Evolutionary conservation across 2,888 invertebrate species (phyloP).

Genomic region (Acanthoscelides obtectus): DNA sequence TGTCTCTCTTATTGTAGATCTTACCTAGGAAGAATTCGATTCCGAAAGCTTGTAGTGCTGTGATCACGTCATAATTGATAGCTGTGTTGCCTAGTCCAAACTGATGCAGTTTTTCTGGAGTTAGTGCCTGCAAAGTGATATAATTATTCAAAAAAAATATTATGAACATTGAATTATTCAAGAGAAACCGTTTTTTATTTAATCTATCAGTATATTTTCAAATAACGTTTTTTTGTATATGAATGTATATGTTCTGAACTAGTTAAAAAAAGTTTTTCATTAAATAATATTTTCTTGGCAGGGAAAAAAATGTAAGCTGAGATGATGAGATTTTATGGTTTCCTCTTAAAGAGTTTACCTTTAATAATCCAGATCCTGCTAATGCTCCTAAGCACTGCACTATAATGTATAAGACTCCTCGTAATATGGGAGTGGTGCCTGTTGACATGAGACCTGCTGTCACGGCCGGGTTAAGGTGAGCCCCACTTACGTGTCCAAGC

Average conservation of each 20-base stretch:
- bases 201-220: too few species aligned
- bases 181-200: too few species aligned
- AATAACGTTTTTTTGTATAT: too few species aligned
- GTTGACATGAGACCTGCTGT: slow-evolving; percentile 74
- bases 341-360: slow-evolving; percentile 49
- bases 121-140: slow-evolving; percentile 54
- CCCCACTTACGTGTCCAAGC: slow-evolving; percentile 84
- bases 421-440: slow-evolving; percentile 70
- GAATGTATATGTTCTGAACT: too few species aligned
- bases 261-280: too few species aligned
- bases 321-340: too few species aligned
- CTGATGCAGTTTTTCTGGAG: slow-evolving; percentile 56
- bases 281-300: too few species aligned
- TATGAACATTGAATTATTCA: too few species aligned
- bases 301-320: too few species aligned
- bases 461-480: slow-evolving; percentile 91
- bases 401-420: slow-evolving; percentile 73
- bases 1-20: too few species aligned
- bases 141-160: not conserved
- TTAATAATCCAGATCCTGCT: slow-evolving; percentile 70
- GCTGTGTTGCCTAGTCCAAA: slow-evolving; percentile 65
- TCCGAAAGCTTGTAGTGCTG: slow-evolving; percentile 76
- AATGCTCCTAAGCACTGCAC: slow-evolving; percentile 81
- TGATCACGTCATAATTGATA: slow-evolving; percentile 53
- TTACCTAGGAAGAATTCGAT: slow-evolving; percentile 75